These are phyloP conservation scores for Coleophora flavipennella DNA, from an alignment of 2,888 invertebrate genomes.

Conservation along the genomic window DNA sequence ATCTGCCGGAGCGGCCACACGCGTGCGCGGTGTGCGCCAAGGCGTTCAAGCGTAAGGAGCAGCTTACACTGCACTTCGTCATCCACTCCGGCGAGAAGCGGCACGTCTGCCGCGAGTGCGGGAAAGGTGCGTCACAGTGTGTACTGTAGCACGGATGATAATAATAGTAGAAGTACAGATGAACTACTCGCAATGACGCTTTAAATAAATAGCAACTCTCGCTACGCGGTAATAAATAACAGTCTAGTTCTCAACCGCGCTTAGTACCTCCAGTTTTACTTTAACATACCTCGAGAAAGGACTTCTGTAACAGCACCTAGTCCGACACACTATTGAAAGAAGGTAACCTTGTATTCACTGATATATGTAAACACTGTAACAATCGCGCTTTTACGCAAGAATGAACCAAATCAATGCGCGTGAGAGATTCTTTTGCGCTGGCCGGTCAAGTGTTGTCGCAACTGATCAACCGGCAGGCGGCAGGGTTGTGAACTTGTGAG, in stretches of 20 bases:
- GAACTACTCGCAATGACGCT: no score
- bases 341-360: no score
- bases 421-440: conserved; percentile 86
- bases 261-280: no score
- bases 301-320: conserved; percentile 86
- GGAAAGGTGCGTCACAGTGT: conserved; percentile 74
- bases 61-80: conserved; percentile 89
- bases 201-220: no score
- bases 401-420: conserved; percentile 92
- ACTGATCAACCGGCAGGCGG: no score
- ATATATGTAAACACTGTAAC: conserved; percentile 91
- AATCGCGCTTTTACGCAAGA: no score
- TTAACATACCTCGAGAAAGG: conserved; percentile 90
- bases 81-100: conserved; percentile 92
- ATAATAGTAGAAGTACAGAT: no score
- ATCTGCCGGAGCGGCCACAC: conserved; percentile 91
- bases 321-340: conserved; percentile 88
- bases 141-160: no score
- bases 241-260: no score
- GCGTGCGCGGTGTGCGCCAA: conserved; percentile 91
- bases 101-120: conserved; percentile 89
- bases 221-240: no score
- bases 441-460: no score
- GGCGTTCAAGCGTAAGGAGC: conserved; percentile 91
- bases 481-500: no score